Conservation (phyloP, 1,140 invertebrate genomes). For the Tachypleus tridentatus region DNA sequence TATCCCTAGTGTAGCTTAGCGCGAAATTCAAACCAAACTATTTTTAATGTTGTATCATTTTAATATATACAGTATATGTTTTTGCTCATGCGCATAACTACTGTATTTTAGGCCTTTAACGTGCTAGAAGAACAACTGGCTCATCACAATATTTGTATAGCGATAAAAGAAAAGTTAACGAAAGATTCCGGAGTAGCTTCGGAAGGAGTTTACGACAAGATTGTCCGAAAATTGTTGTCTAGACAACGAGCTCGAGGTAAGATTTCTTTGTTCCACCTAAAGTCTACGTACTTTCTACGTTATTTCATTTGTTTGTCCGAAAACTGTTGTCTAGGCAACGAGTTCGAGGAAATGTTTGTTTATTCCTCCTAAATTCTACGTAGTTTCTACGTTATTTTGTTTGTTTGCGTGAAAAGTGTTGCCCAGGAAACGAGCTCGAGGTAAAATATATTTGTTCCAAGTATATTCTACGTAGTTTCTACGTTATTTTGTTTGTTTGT, state of each 20-base stretch:
- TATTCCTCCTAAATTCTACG: too few relatives aligned
- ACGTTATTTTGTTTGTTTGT: too few relatives aligned
- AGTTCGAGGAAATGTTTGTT: too few relatives aligned
- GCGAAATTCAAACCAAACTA: too few relatives aligned
- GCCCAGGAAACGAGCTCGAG: conserved; percentile 70
- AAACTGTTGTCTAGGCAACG: too few relatives aligned
- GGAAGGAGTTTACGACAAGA: conserved; percentile 71
- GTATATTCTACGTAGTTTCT: too few relatives aligned
- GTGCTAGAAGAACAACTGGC: conserved; percentile 73
- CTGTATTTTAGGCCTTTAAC: conserved; percentile 66
- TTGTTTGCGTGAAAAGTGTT: conserved; percentile 54
- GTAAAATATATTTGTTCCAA: conserved; percentile 35
- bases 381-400: too few relatives aligned
- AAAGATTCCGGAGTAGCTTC: conserved; percentile 89
- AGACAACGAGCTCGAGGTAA: conserved; percentile 76
- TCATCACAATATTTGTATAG: conserved; percentile 76
- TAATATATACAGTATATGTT: too few relatives aligned
- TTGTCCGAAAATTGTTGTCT: conserved; percentile 64
- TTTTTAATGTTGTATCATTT: conserved; percentile 28
- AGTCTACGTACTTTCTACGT: too few relatives aligned
- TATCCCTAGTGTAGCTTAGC: too few relatives aligned
- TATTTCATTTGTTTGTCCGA: too few relatives aligned
- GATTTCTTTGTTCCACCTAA: neutral
- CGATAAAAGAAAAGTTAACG: conserved; percentile 80
- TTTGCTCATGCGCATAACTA: too few relatives aligned